Evolutionary conservation across 2,113 vertebrate species (phyloP).

Genomic region (Rafetus swinhoei): DNA sequence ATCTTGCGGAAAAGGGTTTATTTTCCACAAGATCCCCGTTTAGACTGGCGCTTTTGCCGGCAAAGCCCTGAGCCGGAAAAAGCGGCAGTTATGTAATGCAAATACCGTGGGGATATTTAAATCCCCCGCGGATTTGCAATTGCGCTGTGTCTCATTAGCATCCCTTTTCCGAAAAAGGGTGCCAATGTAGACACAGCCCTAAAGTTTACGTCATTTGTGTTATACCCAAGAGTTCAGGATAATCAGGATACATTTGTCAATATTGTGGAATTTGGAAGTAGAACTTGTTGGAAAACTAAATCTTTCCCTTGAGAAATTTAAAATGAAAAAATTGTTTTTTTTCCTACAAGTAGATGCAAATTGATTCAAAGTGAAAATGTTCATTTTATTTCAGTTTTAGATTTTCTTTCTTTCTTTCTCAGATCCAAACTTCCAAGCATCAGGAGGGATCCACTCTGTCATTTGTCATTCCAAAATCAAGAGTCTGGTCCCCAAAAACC

Average conservation of each 20-base stretch:
- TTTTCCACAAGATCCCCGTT: no score
- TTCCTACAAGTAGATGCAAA: slow-evolving; percentile 7
- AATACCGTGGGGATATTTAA: no score
- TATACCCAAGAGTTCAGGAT: slow-evolving; percentile 56
- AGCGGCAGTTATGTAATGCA: no score
- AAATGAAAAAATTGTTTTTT: slow-evolving; percentile 35
- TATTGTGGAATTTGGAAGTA: slow-evolving; percentile 36
- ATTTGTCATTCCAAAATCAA: background rate
- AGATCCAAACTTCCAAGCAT: background rate
- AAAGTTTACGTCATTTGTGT: slow-evolving; percentile 37
- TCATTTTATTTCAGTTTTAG: background rate
- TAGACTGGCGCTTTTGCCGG: no score
- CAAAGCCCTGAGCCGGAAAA: no score
- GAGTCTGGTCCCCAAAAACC: background rate
- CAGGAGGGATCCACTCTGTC: background rate
- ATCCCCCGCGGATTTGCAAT: no score
- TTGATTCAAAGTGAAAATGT: background rate
- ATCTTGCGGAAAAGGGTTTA: no score
- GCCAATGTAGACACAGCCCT: no score
- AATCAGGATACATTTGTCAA: slow-evolving; percentile 49
- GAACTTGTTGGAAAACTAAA: slow-evolving; percentile 49
- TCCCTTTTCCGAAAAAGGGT: no score
- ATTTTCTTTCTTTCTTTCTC: background rate
- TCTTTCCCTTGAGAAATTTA: slow-evolving; percentile 6
- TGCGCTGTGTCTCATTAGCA: no score